Percentiles rank a stretch among this genome's conserved stretches.
Conservation (phyloP, 2,797 vertebrate genomes). For the Gadopsis marmoratus region DNA sequence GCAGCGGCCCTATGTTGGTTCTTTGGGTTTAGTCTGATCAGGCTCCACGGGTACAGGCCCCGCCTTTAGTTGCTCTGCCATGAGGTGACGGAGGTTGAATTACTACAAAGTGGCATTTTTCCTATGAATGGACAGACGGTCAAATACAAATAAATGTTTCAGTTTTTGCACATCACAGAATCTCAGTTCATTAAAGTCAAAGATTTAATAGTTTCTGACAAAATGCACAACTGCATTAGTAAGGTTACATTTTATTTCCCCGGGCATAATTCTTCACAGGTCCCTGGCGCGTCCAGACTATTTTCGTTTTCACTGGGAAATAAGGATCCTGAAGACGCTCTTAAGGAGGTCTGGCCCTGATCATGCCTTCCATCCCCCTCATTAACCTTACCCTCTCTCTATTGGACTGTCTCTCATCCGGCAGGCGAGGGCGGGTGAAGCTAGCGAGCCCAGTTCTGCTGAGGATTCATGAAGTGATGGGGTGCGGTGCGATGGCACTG, state of each 20-base stretch:
- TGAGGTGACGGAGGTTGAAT: not conserved
- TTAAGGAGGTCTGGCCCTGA: constrained; percentile 6
- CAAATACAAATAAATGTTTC: not conserved
- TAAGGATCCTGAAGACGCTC: not conserved
- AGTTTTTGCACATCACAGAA: not conserved
- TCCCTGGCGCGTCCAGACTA: not conserved
- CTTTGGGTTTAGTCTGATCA: not conserved
- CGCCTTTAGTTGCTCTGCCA: not conserved
- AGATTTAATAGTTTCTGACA: not conserved
- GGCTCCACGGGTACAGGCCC: not conserved
- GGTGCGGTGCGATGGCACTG: constrained; percentile 59
- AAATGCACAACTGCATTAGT: not conserved
- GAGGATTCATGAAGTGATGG: constrained; percentile 76
- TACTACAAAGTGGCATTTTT: not conserved
- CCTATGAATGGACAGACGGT: not conserved
- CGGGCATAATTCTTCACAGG: not conserved
- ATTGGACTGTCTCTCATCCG: constrained; percentile 31
- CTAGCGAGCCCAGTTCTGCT: constrained; percentile 23
- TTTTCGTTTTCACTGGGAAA: not conserved
- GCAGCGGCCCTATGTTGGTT: not conserved
- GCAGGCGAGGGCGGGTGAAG: constrained; percentile 20
- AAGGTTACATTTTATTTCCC: not conserved
- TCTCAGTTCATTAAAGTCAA: not conserved
- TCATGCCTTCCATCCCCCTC: constrained; percentile 11
- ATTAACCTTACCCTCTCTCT: constrained; percentile 11